Evolutionary conservation across 2,797 vertebrate species (phyloP).

Genomic region (Megalops cyprinoides): DNA sequence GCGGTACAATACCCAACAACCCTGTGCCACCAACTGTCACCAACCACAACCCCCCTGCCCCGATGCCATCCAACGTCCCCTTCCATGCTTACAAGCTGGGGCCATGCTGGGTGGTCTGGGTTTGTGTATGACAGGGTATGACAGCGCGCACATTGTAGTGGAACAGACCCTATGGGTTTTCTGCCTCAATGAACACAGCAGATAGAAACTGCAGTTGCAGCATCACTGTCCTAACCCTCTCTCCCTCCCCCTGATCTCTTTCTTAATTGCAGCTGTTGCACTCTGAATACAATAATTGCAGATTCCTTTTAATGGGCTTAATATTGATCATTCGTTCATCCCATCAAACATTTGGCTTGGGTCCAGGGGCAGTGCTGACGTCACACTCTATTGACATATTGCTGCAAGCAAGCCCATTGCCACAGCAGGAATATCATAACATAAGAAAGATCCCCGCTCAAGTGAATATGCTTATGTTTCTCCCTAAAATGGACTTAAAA

Average conservation of each 20-base stretch:
- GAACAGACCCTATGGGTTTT: not conserved
- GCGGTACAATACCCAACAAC: constrained; percentile 38
- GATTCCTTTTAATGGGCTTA: not conserved
- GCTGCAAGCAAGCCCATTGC: too few species aligned
- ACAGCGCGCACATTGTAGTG: not conserved
- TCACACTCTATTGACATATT: too few species aligned
- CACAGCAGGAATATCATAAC: too few species aligned
- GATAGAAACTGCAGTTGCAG: not conserved
- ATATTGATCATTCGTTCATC: too few species aligned
- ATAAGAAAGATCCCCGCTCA: too few species aligned
- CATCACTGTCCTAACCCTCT: too few species aligned
- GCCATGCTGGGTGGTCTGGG: not conserved
- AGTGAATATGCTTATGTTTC: too few species aligned
- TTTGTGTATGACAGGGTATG: not conserved
- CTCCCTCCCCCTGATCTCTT: not conserved
- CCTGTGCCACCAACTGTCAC: constrained; percentile 16
- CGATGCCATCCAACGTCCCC: not conserved
- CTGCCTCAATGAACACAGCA: not conserved
- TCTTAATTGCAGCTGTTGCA: not conserved
- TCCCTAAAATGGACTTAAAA: too few species aligned
- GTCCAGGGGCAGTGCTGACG: too few species aligned
- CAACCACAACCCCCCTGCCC: not conserved
- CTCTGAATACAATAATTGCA: not conserved
- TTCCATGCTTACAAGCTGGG: not conserved
- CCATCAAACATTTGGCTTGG: too few species aligned